Evolutionary conservation across 2,797 vertebrate genomes (phyloP), one percentile per base, ranked within the genome.

Genomic region (Gorsachius magnificus): DNA sequence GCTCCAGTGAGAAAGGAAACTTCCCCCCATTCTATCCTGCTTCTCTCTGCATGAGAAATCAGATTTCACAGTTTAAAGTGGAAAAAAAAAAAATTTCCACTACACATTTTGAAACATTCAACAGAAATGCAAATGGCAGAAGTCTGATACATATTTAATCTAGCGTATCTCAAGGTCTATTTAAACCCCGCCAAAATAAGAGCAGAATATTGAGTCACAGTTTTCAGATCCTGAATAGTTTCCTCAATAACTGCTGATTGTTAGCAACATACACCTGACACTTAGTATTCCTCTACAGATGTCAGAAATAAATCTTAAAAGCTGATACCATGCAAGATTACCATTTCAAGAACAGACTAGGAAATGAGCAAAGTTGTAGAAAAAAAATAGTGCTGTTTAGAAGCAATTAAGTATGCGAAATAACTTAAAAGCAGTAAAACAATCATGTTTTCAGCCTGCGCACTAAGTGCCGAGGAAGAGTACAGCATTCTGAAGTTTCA

Each of bases 71-170:
- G 22, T 36, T 50, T 29, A 45, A 89, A 88, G 21, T 33, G 35
- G 48, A 70, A 82, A 70, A 82, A 82, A 60, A 29, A 45, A 41
- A 5, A 24, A 36, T 43, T 71, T 83, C 66, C 41, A 89, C 33
- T 58, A 31, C 35, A 61, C 19, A 64, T 80, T 94, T 82, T 36
- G 18, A 61, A 95, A 70, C 16, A 74, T 36, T 74, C 19, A 90
- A 87, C n/a, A 77, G 31, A 95, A 93, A 92, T 54, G 35, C 66
- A 94, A 63, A 65, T 17, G 17, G 58, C 50, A 75, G 19, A 75
- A 90, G 18, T 26, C 41, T 54, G 53, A 77, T 14, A 58, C 4
- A 4, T 31, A 58, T 54, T 51, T 79, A 65, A 94, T 29, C 13
- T 60, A 41, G 10, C 0, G 0, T 72, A 69, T 50, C 33, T 66